These are phyloP conservation scores for Embidobia sp. DNA, from an alignment of 2,888 invertebrate genomes.

Conservation along the genomic window DNA sequence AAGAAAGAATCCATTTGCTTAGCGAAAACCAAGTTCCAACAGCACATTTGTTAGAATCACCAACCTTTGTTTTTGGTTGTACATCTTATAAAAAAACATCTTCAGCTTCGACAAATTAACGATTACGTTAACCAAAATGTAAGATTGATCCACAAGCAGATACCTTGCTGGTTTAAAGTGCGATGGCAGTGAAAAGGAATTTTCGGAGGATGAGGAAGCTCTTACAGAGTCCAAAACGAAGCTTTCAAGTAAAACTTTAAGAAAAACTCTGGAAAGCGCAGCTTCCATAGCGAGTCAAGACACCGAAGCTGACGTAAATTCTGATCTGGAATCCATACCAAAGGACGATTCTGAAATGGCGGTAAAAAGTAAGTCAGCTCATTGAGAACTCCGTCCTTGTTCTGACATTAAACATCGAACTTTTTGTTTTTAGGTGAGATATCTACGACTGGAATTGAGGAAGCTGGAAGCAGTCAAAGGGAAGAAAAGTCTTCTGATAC, in stretches of 20 bases:
- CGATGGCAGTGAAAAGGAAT: slow-evolving; percentile 72
- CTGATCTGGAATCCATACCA: slow-evolving; percentile 70
- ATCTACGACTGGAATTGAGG: slow-evolving; percentile 21
- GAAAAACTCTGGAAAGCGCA: slow-evolving; percentile 36
- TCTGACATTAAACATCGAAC: neutral
- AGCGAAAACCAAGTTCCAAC: too few species aligned
- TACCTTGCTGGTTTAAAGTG: slow-evolving; percentile 77
- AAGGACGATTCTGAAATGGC: slow-evolving; percentile 70
- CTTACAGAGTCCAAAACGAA: slow-evolving; percentile 33
- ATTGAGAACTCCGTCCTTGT: neutral
- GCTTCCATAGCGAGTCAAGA: slow-evolving; percentile 68
- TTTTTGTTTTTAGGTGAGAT: slow-evolving; percentile 32
- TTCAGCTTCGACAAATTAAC: too few species aligned
- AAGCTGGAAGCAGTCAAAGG: slow-evolving; percentile 48
- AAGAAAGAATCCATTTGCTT: too few species aligned
- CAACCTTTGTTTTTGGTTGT: too few species aligned
- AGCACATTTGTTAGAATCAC: too few species aligned
- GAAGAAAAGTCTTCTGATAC: slow-evolving; percentile 45
- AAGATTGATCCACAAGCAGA: slow-evolving; percentile 61
- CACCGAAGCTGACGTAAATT: slow-evolving; percentile 74
- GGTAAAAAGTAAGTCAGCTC: slow-evolving; percentile 66
- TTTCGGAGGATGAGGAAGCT: slow-evolving; percentile 67
- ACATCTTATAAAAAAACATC: neutral
- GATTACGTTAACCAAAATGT: slow-evolving; percentile 14
- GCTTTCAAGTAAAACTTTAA: slow-evolving; percentile 16